Base-by-base conservation (phyloP, 2,888 invertebrate genomes). In the Drosophila vallismaia region DNA sequence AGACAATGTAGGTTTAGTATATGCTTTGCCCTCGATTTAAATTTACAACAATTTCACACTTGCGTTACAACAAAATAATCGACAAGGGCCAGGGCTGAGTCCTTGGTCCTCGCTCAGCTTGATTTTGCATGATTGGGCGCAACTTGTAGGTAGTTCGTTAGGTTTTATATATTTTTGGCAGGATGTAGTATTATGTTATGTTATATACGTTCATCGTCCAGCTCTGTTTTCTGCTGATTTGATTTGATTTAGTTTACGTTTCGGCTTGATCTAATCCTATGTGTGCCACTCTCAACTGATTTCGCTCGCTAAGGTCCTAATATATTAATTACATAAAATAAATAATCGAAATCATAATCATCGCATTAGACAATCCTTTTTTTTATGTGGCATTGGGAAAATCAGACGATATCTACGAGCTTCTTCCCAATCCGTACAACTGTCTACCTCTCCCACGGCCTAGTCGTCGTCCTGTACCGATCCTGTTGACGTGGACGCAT, bases 301-400 rank as follows among this genome's bases (percentile, higher is more conserved):
- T 67, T 74, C 67, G 80, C 78, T 86, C 79, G 78, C 77, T 77
- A 70, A 77, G 76, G 69, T 74, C 79, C 82, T 85, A 85, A 85
- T 64, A 84, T 85, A 76, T 75, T 79, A 68, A 87, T 85, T 85
- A 85, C 76, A 87, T 82, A 85, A 87, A 86, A 85, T 87, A 85
- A 82, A 87, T 85, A 82, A 79, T 86, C 80, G 75, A 83, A 82
- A 86, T 86, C 70, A 86, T 82, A 86, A 80, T 78, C 74, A 80
- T 78, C 74, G 70, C 79, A 63, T 52, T 64, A 64, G 63, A 64
- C 63, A 63, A 64, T 63, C 54, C 42, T 50, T 12, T 48, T 19
- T 45, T 14, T 71, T 56, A 72, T 77, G 71, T 69, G 67, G 49
- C 58, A 69, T 70, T 62, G 76, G 69, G 74, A 72, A 78, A 76